These are phyloP conservation scores for Lagopus leucura DNA, from an alignment of 2,113 vertebrate genomes.

Conservation along the genomic window DNA sequence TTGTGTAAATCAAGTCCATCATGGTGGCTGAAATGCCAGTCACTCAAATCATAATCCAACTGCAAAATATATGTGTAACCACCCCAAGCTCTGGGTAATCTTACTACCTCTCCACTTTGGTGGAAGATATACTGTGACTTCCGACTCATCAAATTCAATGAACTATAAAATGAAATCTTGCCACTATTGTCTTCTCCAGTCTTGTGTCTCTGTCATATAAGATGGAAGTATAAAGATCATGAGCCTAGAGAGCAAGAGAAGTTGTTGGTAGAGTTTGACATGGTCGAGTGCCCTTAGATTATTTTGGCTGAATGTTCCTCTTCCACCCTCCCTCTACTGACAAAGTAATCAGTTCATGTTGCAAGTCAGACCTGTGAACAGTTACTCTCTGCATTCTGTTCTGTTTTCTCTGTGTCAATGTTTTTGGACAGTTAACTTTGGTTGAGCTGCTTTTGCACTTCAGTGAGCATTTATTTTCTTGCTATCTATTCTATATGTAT, in stretches of 20 bases:
- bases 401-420: background rate
- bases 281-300: background rate
- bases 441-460: slow-evolving; percentile 45
- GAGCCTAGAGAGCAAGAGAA: background rate
- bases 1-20: background rate
- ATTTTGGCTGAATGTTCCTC: background rate
- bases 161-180: slow-evolving; percentile 1
- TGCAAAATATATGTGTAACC: background rate
- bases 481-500: background rate
- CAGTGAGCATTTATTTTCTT: slow-evolving; percentile 5
- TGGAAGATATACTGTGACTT: background rate
- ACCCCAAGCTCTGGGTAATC: background rate
- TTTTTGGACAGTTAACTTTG: slow-evolving; percentile 34
- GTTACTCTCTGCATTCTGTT: background rate
- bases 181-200: background rate
- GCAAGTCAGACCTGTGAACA: background rate
- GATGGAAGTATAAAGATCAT: background rate
- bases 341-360: background rate
- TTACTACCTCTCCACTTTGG: background rate
- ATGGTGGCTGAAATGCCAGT: background rate
- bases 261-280: background rate
- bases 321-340: background rate
- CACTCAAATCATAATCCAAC: background rate
- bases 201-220: background rate
- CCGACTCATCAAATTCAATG: background rate